Evolutionary conservation across 2,113 vertebrate genomes (phyloP), one percentile per base, ranked within the genome.

Genomic region (Seriola quinqueradiata): DNA sequence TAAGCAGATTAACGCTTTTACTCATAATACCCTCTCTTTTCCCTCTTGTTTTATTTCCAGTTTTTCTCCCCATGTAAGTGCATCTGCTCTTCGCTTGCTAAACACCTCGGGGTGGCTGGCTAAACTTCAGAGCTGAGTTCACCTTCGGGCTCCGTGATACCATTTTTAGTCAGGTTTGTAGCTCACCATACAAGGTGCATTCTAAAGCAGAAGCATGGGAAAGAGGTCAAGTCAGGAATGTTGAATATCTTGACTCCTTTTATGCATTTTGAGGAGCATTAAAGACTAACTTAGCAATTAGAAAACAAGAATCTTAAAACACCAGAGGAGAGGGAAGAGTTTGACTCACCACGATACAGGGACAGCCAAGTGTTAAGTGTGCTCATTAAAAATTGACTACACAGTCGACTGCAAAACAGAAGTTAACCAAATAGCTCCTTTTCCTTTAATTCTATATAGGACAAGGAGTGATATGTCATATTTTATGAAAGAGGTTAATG

Each of bases 151-250:
- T 46, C 42, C 2, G 5, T 28, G 21, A 67, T 76, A 44, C 82
- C 84, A 84, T 82, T 86, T 90, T 87, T 78, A 87, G 87, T 75
- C 79, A 14, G 55, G 44, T 72, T 77, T 85, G 19, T 14, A 34
- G 38, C 83, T 86, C 55, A 6, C 78, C 70, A 75, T 71, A 86
- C n/a, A 89, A 86, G 90, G 89, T 80, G 79, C 25, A 23, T 58
- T 75, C 54, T 57, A n/a, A 28, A 38, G n/a, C 42, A 10, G 57
- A 60, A 4, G 60, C 19, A 2, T 8, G n/a, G 13, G 48, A 79
- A 85, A 69, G 58, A 42, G 25, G 59, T 79, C 80, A 40, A 38
- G 34, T 40, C 57, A 67, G 78, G 74, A 85, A 89, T 79, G 75
- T 63, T 48, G 58, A 85, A 44, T 75, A 66, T 77, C 54, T 66